Conservation (phyloP, 1,140 invertebrate species). For the Dreissena polymorpha region DNA sequence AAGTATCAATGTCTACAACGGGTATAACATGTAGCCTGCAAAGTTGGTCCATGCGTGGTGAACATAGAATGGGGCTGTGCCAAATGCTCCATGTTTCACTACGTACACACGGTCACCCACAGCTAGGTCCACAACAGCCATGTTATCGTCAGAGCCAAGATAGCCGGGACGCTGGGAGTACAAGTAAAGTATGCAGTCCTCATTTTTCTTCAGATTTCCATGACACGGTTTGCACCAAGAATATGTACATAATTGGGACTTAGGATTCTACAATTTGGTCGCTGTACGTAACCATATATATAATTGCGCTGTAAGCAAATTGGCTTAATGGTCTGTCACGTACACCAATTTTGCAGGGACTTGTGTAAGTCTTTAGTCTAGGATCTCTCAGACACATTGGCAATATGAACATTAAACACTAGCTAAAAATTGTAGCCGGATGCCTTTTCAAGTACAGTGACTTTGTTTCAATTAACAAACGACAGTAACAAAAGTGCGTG, state of each 20-base stretch:
- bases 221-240: neutral
- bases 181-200: neutral
- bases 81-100: conserved; percentile 12
- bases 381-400: too few species aligned
- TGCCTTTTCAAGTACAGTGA: too few species aligned
- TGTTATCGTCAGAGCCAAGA: neutral
- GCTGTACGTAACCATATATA: too few species aligned
- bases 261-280: too few species aligned
- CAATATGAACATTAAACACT: too few species aligned
- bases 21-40: neutral
- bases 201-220: neutral
- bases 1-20: neutral
- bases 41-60: conserved; percentile 2
- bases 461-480: too few species aligned
- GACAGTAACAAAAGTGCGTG: too few species aligned
- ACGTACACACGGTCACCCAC: neutral
- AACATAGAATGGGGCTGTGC: conserved; percentile 5
- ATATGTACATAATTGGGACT: conserved; percentile 13
- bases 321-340: too few species aligned
- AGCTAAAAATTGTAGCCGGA: too few species aligned
- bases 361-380: too few species aligned
- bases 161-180: neutral
- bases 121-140: neutral
- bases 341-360: too few species aligned
- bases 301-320: too few species aligned